Base-by-base conservation (phyloP, 2,888 invertebrate genomes). In the Drosophila nr. perissopoda region DNA sequence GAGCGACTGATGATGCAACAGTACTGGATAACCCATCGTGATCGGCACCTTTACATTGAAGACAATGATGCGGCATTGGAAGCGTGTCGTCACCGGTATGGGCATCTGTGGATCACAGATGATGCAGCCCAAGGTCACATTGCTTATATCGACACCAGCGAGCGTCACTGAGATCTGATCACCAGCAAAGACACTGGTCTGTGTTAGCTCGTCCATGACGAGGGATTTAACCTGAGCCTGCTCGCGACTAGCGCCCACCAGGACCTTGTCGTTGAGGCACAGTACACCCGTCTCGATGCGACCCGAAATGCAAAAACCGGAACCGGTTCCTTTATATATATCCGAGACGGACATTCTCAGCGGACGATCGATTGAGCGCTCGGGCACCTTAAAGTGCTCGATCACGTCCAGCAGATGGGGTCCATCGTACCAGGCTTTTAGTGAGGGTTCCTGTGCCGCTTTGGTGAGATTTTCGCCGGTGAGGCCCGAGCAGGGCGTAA, bases 401-500 rank as follows among this genome's bases (percentile, higher is more conserved):
- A 99, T 97, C 16, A 98, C 97, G 87, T 97, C 96, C 34, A 99
- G 92, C 27, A 99, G 94, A 76, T 96, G 96, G 0, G 97, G 96
- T 1, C 99, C 99, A 42, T 94, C 95, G 92, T 99, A 99, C 96
- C 95, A 98, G 87, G 94, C 95, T 78, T 94, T 93, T 52, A 95
- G 94, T 82, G 94, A 95, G 71, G 94, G 94, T 90, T 96, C 96
- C 45, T 94, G 94, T 1, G 97, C 95, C 59, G 95, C 93, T 71
- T 95, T 94, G 0, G 95, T 95, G 64, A 99, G 94, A 94, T 99
- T 99, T 92, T 98, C 97, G 13, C 99, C 99, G 1, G 96, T 97
- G n/a, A 99, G 94, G 4, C 99, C 99, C 78, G 98, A 98, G 91
- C 99, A 98, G 4, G 99, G 99, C 21, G 99, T 96, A 93, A 96